A percentile compares a stretch with the other conserved stretches of the same genome.
Evolutionary conservation across 2,888 invertebrate genomes (phyloP).

Genomic region (Petrophora chlorosata): DNA sequence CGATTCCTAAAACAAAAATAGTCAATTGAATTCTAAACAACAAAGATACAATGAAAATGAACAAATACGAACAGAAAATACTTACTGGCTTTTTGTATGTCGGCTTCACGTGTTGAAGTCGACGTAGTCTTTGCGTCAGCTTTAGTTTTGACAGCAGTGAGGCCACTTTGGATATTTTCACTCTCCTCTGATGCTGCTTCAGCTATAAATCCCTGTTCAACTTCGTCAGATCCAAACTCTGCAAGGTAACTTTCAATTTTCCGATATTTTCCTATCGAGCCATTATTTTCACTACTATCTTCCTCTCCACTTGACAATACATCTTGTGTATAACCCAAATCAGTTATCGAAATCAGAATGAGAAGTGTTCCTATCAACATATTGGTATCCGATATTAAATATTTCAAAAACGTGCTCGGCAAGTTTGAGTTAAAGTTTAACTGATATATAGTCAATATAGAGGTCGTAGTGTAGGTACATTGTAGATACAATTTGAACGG

Average conservation of each 20-base stretch:
- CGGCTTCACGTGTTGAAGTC: not conserved
- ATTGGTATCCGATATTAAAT: not conserved
- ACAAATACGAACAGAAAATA: too few species aligned
- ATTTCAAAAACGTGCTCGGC: too few species aligned
- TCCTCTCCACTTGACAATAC: too few species aligned
- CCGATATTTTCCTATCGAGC: not conserved
- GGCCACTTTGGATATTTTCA: too few species aligned
- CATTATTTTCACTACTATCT: not conserved
- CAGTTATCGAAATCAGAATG: not conserved
- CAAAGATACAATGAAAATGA: too few species aligned
- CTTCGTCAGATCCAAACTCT: not conserved
- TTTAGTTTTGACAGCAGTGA: too few species aligned
- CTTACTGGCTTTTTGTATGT: slow-evolving; percentile 8
- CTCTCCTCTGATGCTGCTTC: not conserved
- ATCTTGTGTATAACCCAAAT: slow-evolving; percentile 3
- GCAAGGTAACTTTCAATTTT: not conserved
- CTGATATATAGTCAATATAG: too few species aligned
- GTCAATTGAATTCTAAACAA: too few species aligned
- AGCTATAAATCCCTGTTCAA: not conserved
- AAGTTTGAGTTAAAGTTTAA: too few species aligned
- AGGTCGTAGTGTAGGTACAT: too few species aligned
- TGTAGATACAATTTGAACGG: not conserved
- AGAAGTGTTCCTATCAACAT: slow-evolving; percentile 6
- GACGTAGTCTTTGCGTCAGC: too few species aligned
- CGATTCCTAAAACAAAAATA: slow-evolving; percentile 16